Base-by-base conservation (phyloP, 2,113 vertebrate genomes). In the Aspidoscelis tigris region DNA sequence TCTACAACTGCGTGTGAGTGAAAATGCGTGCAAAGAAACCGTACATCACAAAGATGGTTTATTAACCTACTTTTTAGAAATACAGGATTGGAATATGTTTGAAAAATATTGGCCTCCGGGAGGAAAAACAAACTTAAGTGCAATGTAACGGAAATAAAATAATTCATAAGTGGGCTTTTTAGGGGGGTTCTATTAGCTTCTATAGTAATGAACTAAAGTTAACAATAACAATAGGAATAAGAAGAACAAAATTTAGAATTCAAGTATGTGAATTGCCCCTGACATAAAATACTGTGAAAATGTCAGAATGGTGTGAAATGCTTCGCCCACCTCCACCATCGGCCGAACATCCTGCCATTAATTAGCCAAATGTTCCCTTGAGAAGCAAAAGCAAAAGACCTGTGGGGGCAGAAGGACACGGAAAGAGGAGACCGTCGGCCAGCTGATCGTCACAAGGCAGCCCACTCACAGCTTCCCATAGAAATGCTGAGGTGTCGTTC, bases 301-400 rank as follows among this genome's bases (percentile, higher is more conserved):
- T 93, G 90, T 89, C 88, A 94, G 90, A 94, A 93, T 58, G 84
- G 89, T 95, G 91, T 93, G 93, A 94, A 92, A 88, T 88, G 88
- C 90, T 93, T 93, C 94, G 90, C 94, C 95, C 95, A 95, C 96
- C 96, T 96, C 96, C 96, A 94, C 94, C 71, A 89, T 85, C 81
- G 86, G 90, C 94, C 94, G 95, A 93, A 96, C 95, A 96, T 97
- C 96, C 96, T 97, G 96, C 92, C 94, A 95, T 96, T 96, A 96
- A 97, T 96, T 95, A 96, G 92, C 94, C 87, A 86, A 95, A 86
- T 14, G 90, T 92, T 94, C 87, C 92, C 89, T 91, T 91, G 90
- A 92, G 95, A 95, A 96, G 97, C 95, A 95, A 95, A 94, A 89
- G 86, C 66, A 89, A 93, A 77, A 73, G 73, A 33, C 33, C 58